Conservation (phyloP, 2,113 vertebrate species). For the Myrmecobius fasciatus region DNA sequence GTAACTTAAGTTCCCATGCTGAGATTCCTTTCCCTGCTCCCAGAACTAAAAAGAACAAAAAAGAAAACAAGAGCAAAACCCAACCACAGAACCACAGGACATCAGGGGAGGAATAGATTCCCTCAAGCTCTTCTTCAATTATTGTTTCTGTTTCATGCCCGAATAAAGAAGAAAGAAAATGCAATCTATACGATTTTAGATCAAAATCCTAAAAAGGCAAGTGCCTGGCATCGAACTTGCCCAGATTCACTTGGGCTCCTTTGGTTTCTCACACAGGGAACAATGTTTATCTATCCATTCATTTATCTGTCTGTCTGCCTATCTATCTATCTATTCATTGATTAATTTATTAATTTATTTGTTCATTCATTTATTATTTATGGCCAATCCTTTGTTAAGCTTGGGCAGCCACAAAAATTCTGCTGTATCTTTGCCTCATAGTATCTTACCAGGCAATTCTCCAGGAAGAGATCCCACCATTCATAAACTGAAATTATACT, state of each 20-base stretch:
- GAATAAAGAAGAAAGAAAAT: not conserved
- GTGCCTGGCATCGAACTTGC: slow-evolving; percentile 40
- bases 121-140: slow-evolving; percentile 10
- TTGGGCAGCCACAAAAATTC: slow-evolving; percentile 51
- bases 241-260: slow-evolving; percentile 7
- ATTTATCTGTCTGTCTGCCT: too few relatives aligned
- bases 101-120: not conserved
- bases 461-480: slow-evolving; percentile 69
- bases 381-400: slow-evolving; percentile 23
- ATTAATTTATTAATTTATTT: too few relatives aligned
- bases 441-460: slow-evolving; percentile 42
- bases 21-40: not conserved
- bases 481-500: slow-evolving; percentile 65
- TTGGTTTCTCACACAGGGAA: slow-evolving; percentile 51
- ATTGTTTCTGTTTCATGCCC: not conserved
- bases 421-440: slow-evolving; percentile 63
- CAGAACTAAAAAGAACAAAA: not conserved
- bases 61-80: not conserved
- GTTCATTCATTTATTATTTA: slow-evolving; percentile 27
- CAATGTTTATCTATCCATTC: not conserved
- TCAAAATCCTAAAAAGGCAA: slow-evolving; percentile 55
- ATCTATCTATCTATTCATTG: too few relatives aligned
- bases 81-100: not conserved
- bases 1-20: not conserved
- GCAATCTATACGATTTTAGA: slow-evolving; percentile 34